Conservation (phyloP, 2,797 vertebrate species). For the Selene dorsalis region DNA sequence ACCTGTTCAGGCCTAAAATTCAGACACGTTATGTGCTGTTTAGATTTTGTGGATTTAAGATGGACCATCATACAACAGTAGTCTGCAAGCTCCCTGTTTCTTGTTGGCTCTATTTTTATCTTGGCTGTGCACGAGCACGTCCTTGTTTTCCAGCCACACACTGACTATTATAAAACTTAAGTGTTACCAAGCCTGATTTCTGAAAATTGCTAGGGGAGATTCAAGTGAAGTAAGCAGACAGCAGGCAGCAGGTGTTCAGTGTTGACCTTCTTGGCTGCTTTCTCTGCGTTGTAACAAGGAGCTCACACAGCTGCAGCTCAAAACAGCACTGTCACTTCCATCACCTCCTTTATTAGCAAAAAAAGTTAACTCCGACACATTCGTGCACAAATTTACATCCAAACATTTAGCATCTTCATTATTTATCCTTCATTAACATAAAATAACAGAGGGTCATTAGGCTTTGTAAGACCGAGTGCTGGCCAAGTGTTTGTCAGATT, state of each 20-base stretch:
- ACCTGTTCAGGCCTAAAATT: no score
- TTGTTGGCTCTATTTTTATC: neutral
- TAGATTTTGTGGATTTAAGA: no score
- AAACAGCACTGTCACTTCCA: neutral
- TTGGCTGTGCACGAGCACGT: neutral
- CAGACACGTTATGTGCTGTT: no score
- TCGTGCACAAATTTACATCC: neutral
- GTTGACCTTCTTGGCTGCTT: neutral
- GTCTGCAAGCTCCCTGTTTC: no score
- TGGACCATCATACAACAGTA: no score
- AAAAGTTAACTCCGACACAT: neutral
- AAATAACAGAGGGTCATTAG: neutral
- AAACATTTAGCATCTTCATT: neutral
- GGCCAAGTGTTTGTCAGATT: neutral
- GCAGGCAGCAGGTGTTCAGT: constrained; percentile 20
- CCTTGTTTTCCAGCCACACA: constrained; percentile 6
- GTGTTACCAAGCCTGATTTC: neutral
- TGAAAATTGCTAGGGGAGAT: constrained; percentile 21
- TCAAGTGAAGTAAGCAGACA: constrained; percentile 2
- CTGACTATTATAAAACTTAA: neutral
- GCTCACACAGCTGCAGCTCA: constrained; percentile 23
- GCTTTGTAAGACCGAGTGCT: neutral
- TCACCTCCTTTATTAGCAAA: neutral
- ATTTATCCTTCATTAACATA: neutral
- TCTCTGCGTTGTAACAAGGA: constrained; percentile 11